Conservation (phyloP, 2,113 vertebrate species). For the Procapra przewalskii region DNA sequence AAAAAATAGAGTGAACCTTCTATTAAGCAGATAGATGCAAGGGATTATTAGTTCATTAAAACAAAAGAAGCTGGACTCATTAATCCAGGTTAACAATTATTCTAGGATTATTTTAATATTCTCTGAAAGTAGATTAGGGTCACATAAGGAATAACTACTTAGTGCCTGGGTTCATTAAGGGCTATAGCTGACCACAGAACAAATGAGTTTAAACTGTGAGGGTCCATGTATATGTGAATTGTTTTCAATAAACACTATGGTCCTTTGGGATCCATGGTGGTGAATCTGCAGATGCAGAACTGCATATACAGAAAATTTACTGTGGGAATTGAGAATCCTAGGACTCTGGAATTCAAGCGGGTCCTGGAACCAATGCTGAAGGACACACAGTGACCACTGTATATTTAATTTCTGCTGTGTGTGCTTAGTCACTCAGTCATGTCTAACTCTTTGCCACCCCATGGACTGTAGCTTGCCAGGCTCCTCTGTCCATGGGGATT, state of each 20-base stretch:
- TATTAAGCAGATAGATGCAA: background rate
- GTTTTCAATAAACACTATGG: background rate
- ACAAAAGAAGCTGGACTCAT: background rate
- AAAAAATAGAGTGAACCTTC: constrained; percentile 14
- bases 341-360: background rate
- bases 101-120: background rate
- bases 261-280: background rate
- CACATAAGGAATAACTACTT: background rate
- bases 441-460: background rate
- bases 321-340: background rate
- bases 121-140: background rate
- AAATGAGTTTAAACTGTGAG: background rate
- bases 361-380: background rate
- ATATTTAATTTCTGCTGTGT: background rate
- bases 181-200: background rate
- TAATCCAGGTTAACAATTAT: background rate
- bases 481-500: background rate
- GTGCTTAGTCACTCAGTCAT: background rate
- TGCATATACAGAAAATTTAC: background rate
- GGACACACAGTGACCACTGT: background rate
- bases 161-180: background rate
- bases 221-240: background rate
- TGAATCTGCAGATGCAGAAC: background rate
- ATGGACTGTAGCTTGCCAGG: background rate
- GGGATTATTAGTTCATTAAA: background rate